Evolutionary conservation across 1,140 invertebrate genomes (phyloP).

Genomic region (Melanaphis sacchari): DNA sequence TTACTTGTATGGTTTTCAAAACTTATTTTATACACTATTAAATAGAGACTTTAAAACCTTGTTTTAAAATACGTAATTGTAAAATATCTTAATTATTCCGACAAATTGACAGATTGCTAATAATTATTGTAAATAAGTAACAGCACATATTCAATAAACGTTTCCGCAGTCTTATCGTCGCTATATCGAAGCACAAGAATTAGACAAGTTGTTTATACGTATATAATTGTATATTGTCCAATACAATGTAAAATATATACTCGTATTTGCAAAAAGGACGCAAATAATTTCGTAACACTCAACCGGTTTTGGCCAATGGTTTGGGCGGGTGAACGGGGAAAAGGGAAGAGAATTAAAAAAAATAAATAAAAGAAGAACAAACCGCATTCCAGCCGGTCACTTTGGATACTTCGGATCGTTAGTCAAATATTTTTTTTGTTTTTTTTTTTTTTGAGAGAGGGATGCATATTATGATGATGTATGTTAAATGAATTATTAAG

Average conservation of each 20-base stretch:
- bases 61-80: not conserved
- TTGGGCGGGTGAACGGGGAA: not conserved
- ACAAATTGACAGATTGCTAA: not conserved
- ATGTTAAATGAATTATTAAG: slow-evolving; percentile 23
- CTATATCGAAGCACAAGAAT: not conserved
- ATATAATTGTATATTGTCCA: not conserved
- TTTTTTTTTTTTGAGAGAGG: not conserved
- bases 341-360: slow-evolving; percentile 30
- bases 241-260: not conserved
- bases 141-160: not conserved
- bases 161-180: not conserved
- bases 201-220: not conserved
- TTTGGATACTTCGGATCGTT: slow-evolving; percentile 31
- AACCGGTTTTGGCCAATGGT: slow-evolving; percentile 33
- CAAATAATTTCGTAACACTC: slow-evolving; percentile 47
- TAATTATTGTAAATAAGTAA: not conserved
- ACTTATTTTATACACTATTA: not conserved
- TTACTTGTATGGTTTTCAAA: not conserved
- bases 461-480: not conserved
- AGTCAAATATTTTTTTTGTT: slow-evolving; percentile 26
- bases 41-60: not conserved
- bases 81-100: not conserved
- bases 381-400: slow-evolving; percentile 51
- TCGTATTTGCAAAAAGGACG: slow-evolving; percentile 49
- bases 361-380: slow-evolving; percentile 44